Base-by-base conservation (phyloP, 2,797 vertebrate species). In the Anolis apletophallus region DNA sequence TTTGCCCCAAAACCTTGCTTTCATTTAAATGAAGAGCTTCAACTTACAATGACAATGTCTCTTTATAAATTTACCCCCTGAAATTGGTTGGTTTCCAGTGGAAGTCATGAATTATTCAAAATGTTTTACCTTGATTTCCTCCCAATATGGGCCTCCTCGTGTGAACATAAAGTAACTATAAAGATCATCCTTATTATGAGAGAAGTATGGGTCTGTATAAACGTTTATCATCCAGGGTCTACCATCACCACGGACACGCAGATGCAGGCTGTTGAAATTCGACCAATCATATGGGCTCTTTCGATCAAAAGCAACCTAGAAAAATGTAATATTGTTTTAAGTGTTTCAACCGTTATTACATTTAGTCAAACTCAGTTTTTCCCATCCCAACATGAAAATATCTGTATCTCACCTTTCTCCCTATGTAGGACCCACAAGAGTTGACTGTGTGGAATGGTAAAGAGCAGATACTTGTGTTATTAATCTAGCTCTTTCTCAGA, bases 211-310 rank as follows among this genome's bases (percentile, higher is more conserved):
- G 69, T 98, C 97, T 16, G 97, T 55, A 6, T 88, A 95, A 26
- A 99, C 95, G 91, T 97, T 98, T 85, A 99, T 94, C 99, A 99
- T 99, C 98, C 98, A 99, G 0, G 98, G 97, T 29, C 98, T 97
- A 40, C 99, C 99, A 34, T 99, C 99, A 0, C 99, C 99, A 50
- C 98, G 98, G 29, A 99, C 89, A 7, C 98, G 97, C 84, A 99
- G 85, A 85, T 98, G 96, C 40, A 99, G 93, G 0, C 94, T 97
- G 94, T 99, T 99, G 91, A 99, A 99, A 86, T 90, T 97, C 11
- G 98, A 93, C 98, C 98, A 98, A 71, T 99, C 98, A 0, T 97
- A 88, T 89, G 96, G 93, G 83, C 93, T 97, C 94, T 96, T 98
- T 87, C 96, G 97, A 32, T 97, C 96, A 88, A 99, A 98, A 19